Evolutionary conservation across 2,888 invertebrate species (phyloP).

Genomic region (Tuta absoluta): DNA sequence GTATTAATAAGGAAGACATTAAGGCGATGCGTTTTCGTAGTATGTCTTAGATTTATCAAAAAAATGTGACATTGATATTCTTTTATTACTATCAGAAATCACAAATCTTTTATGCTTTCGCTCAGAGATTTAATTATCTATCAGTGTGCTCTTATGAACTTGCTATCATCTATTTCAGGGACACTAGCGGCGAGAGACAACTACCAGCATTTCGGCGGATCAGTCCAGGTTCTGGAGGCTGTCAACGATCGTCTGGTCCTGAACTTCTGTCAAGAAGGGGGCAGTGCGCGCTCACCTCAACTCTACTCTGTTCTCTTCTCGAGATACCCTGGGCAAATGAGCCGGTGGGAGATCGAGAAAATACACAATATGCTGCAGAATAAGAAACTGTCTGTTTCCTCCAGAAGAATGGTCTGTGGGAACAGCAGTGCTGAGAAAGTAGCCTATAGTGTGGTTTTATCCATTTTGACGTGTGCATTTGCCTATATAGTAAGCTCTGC

Average conservation of each 20-base stretch:
- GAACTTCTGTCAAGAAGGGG: slow-evolving; percentile 86
- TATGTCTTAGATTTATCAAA: no score
- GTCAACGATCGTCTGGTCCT: slow-evolving; percentile 88
- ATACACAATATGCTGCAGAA: slow-evolving; percentile 85
- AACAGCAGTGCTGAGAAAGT: slow-evolving; percentile 68
- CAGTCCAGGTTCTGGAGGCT: slow-evolving; percentile 89
- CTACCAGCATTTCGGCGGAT: slow-evolving; percentile 87
- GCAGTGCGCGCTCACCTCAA: slow-evolving; percentile 72
- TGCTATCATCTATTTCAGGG: slow-evolving; percentile 48
- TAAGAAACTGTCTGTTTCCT: slow-evolving; percentile 83
- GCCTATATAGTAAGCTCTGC: slow-evolving; percentile 43
- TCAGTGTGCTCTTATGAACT: no score
- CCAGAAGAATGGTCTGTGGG: slow-evolving; percentile 85
- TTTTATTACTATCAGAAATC: no score
- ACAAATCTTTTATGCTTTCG: no score
- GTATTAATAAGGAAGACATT: no score
- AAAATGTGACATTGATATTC: no score
- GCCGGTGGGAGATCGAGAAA: slow-evolving; percentile 83
- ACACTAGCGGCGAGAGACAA: slow-evolving; percentile 55
- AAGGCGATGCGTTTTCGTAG: no score
- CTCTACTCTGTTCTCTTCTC: slow-evolving; percentile 86
- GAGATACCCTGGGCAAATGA: slow-evolving; percentile 81
- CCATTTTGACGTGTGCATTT: slow-evolving; percentile 47
- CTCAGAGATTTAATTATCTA: no score
- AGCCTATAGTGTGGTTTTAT: slow-evolving; percentile 53